Evolutionary conservation across 1,140 invertebrate genomes (phyloP).

Genomic region (Oryctes rhinoceros): DNA sequence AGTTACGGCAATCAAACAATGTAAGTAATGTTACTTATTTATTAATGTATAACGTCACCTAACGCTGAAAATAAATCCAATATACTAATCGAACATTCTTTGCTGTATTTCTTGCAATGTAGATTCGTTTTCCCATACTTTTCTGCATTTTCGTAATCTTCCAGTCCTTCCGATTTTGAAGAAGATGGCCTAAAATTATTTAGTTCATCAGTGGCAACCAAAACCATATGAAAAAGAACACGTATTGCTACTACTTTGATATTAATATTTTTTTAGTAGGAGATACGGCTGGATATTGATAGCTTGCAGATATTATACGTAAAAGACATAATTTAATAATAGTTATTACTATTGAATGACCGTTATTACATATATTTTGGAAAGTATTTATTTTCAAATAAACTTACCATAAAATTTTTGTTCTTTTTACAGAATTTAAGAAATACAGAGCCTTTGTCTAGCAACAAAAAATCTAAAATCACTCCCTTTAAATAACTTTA

Average conservation of each 20-base stretch:
- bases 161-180: constrained; percentile 59
- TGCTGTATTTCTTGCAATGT: constrained; percentile 58
- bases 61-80: constrained; percentile 15
- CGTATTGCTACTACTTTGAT: neutral
- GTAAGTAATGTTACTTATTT: neutral
- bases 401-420: too few species aligned
- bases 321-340: neutral
- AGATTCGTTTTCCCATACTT: constrained; percentile 49
- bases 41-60: constrained; percentile 28
- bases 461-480: too few species aligned
- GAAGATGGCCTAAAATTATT: constrained; percentile 61
- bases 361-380: too few species aligned
- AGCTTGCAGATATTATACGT: too few species aligned
- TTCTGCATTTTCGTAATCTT: constrained; percentile 61
- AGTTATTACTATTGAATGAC: too few species aligned
- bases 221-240: neutral
- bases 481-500: too few species aligned
- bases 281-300: too few species aligned
- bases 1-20: neutral
- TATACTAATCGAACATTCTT: constrained; percentile 60
- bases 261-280: too few species aligned
- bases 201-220: too few species aligned
- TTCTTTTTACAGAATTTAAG: too few species aligned
- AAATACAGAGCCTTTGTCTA: too few species aligned
- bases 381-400: too few species aligned